phyloP scores from a whole-genome alignment of 1,140 invertebrate species.

The Plutomurus gul region DNA sequence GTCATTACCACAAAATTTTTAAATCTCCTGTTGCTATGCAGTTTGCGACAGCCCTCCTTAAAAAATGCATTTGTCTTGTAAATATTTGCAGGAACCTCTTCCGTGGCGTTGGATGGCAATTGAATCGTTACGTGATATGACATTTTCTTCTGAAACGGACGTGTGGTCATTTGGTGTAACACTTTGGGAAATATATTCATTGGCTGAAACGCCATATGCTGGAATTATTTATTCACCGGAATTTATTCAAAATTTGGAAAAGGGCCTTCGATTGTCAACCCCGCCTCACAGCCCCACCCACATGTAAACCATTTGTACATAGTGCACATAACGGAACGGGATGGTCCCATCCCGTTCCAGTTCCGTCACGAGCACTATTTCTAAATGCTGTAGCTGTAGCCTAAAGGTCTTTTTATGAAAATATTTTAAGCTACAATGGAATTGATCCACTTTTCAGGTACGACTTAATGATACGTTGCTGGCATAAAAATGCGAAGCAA shows the following conservation, averaged over 20 bases:
- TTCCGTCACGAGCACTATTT: too few relatives aligned
- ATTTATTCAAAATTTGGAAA: background rate
- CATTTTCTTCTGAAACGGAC: conserved; percentile 90
- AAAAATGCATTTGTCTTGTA: too few relatives aligned
- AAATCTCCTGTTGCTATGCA: too few relatives aligned
- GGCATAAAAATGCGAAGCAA: background rate
- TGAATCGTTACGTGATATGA: conserved; percentile 88
- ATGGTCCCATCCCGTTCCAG: too few relatives aligned
- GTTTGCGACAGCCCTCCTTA: too few relatives aligned
- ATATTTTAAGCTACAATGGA: too few relatives aligned
- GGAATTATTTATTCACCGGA: background rate
- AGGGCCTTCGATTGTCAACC: background rate
- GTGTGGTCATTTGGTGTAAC: conserved; percentile 94
- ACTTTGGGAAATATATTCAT: conserved; percentile 92
- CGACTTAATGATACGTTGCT: background rate
- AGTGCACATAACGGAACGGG: too few relatives aligned
- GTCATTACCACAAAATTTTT: too few relatives aligned
- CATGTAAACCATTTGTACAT: background rate
- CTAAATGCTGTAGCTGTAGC: too few relatives aligned
- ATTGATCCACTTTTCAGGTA: background rate
- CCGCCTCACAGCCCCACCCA: background rate
- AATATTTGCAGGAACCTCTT: background rate
- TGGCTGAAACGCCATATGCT: conserved; percentile 61
- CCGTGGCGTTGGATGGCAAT: conserved; percentile 94
- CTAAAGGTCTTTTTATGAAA: too few relatives aligned